Conservation (phyloP, 1,140 invertebrate species). For the Ganaspis sp. region DNA sequence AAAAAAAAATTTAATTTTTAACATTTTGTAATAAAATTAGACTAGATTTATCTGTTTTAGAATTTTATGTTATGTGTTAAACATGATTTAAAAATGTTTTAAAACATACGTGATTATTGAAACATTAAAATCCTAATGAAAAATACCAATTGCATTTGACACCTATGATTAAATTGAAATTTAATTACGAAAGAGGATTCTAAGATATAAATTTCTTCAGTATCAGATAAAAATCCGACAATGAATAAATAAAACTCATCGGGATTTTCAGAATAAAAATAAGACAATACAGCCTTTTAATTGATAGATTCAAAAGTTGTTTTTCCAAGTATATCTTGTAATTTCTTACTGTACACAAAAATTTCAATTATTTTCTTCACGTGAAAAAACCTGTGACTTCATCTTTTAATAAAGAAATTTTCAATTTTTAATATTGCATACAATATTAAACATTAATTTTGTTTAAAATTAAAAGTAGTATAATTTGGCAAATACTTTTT, state of each 20-base stretch:
- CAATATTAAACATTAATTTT: no score
- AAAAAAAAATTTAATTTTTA: no score
- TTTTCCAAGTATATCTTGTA: background rate
- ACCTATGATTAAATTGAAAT: background rate
- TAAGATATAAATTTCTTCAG: background rate
- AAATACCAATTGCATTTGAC: background rate
- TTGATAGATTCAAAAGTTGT: background rate
- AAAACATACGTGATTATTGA: background rate
- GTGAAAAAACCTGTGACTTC: no score
- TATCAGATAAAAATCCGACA: background rate
- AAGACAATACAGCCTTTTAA: background rate
- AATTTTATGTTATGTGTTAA: no score
- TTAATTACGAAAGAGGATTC: background rate
- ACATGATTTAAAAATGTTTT: no score
- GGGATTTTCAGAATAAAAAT: background rate
- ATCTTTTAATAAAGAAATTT: no score
- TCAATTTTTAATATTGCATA: no score
- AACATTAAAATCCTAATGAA: background rate
- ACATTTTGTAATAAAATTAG: no score
- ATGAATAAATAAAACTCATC: background rate
- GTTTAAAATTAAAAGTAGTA: no score
- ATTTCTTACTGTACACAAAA: background rate
- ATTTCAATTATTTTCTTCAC: background rate
- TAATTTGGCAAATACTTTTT: no score
- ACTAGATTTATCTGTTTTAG: no score